These are phyloP conservation scores for Mellilla xanthometata DNA, from an alignment of 2,888 invertebrate genomes.

Conservation along the genomic window DNA sequence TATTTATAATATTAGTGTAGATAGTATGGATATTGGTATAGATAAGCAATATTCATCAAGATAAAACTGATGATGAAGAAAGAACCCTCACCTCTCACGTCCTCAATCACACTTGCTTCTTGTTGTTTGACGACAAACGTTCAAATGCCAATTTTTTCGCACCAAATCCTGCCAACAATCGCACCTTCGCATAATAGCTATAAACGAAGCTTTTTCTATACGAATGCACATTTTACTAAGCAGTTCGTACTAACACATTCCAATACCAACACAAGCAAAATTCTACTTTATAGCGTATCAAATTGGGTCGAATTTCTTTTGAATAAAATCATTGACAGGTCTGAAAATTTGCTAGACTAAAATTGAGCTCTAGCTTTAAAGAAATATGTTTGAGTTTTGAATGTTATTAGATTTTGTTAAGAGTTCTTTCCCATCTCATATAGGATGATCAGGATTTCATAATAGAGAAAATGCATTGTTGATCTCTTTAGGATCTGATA, in stretches of 20 bases:
- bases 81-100: neutral
- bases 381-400: neutral
- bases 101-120: slow-evolving; percentile 1
- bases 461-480: slow-evolving; percentile 34
- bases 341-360: neutral
- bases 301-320: neutral
- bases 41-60: too few relatives aligned
- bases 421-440: slow-evolving; percentile 12
- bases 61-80: too few relatives aligned
- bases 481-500: slow-evolving; percentile 36
- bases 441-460: slow-evolving; percentile 28
- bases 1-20: too few relatives aligned
- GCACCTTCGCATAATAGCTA: slow-evolving; percentile 19
- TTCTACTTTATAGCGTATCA: neutral
- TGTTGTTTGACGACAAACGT: slow-evolving; percentile 10
- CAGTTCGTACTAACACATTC: slow-evolving; percentile 23
- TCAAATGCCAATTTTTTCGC: slow-evolving; percentile 21
- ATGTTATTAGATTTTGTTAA: neutral
- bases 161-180: slow-evolving; percentile 22
- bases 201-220: slow-evolving; percentile 53
- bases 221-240: slow-evolving; percentile 75
- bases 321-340: neutral
- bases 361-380: neutral
- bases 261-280: neutral
- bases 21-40: too few relatives aligned